A percentile compares a stretch with the other conserved stretches of the same genome.
Conservation (phyloP, 2,888 invertebrate genomes). For the Podabrus alpinus region DNA sequence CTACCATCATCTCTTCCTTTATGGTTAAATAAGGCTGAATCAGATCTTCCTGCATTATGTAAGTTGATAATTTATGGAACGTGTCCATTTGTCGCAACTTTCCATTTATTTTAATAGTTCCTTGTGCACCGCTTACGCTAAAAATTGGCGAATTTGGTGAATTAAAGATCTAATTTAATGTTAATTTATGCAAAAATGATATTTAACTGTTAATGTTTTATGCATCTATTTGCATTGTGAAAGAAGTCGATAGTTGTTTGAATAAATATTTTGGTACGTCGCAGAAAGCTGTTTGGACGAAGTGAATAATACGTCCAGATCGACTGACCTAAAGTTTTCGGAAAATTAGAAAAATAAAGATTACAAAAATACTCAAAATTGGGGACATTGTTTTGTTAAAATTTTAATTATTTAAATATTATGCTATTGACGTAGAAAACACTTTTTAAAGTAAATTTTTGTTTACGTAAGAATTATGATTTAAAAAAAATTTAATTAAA, state of each 20-base stretch:
- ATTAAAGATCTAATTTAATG: background rate
- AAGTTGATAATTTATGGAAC: constrained; percentile 76
- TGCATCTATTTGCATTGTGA: too few relatives aligned
- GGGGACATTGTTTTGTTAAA: too few relatives aligned
- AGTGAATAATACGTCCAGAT: too few relatives aligned
- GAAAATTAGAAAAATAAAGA: too few relatives aligned
- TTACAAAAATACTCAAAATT: too few relatives aligned
- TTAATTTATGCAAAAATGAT: background rate
- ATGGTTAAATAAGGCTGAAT: constrained; percentile 74
- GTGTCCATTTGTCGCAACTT: constrained; percentile 67
- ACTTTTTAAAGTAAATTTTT: too few relatives aligned
- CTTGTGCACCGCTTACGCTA: constrained; percentile 64
- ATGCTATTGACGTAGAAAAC: too few relatives aligned
- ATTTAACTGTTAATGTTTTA: background rate
- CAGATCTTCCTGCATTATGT: constrained; percentile 81
- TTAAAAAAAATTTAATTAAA: too few relatives aligned
- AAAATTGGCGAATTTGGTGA: background rate
- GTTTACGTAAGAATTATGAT: too few relatives aligned
- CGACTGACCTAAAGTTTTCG: too few relatives aligned
- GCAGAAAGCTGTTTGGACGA: too few relatives aligned
- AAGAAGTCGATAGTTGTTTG: background rate
- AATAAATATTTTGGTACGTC: background rate
- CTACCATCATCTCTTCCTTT: constrained; percentile 73
- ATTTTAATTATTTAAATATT: too few relatives aligned
- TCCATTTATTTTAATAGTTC: constrained; percentile 71